Base-by-base conservation (phyloP, 2,113 vertebrate species). In the Urocolius indicus region DNA sequence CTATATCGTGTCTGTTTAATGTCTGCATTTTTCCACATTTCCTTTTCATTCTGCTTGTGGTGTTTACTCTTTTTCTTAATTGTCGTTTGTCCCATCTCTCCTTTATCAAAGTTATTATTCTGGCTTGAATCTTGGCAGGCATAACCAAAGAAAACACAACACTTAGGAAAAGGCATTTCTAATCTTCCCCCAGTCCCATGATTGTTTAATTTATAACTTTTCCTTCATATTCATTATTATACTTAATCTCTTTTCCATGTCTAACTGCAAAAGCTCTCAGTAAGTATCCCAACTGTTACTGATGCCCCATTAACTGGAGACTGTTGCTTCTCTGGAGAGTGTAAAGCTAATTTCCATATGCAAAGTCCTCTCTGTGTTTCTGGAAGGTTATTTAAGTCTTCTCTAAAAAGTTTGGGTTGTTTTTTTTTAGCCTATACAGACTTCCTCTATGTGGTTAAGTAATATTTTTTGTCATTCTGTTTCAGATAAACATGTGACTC, bases 21-120 rank as follows among this genome's bases (percentile, higher is more conserved):
- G 3, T 26, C 8, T 5, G 9, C 0, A 0, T 10, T 43, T 61
- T 65, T 17, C 9, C 30, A 13, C 7, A 2, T 51, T 71, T 34
- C 17, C 7, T 59, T 79, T 78, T 65, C 38, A 30, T 34, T 87
- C 20, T 68, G 24, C 26, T 68, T 18, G 17, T 34, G 41, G 30
- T 11, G 34, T 58, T 74, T 48, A 27, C 26, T 24, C 75, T 38
- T 27, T 54, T 11, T 17, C 8, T 29, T 27, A n/a, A 9, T 5
- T n/a, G 8, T 29, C 6, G 58, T 48, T 74, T 20, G 17, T 9
- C 15, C 12, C 32, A 23, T 45, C 14, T 59, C 15, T 69, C 8
- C 16, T 58, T 71, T 34, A 30, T 4, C 38, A 6, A 69, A 69
- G 5, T 30, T 2, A 23, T 69, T 65, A 43, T 22, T 24, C 1